Conservation (phyloP, 2,113 vertebrate species). For the Scomber japonicus region DNA sequence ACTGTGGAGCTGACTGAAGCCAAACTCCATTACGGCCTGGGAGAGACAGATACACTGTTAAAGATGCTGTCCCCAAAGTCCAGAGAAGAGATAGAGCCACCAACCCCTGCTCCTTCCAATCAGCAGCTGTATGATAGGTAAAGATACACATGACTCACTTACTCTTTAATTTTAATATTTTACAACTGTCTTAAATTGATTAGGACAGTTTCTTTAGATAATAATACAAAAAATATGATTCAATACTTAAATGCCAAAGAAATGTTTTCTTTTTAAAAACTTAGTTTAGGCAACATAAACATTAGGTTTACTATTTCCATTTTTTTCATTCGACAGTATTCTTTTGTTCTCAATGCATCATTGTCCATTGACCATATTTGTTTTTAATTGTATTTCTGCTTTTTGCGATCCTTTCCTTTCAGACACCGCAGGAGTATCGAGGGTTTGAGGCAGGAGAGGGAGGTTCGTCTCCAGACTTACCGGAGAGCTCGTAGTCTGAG, state of each 20-base stretch:
- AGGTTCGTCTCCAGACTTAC: constrained; percentile 84
- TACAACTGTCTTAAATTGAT: background rate
- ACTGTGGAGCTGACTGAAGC: constrained; percentile 93
- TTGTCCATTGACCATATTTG: background rate
- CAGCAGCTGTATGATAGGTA: constrained; percentile 89
- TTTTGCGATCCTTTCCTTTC: constrained; percentile 3
- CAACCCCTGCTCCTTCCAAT: constrained; percentile 67
- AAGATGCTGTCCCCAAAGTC: constrained; percentile 86
- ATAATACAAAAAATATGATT: no score
- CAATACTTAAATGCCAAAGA: no score
- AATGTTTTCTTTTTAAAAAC: no score
- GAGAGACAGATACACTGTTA: constrained; percentile 91
- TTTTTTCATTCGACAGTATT: no score
- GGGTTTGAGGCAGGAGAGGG: constrained; percentile 85
- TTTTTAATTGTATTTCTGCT: background rate
- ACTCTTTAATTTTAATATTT: background rate
- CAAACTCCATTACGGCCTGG: constrained; percentile 90
- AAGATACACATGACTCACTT: background rate
- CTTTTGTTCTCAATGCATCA: no score
- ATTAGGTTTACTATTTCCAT: no score
- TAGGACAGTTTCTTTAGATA: background rate
- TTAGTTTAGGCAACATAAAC: no score
- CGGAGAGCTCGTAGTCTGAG: constrained; percentile 89
- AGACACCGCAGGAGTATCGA: constrained; percentile 91
- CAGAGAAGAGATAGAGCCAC: constrained; percentile 73